These are phyloP conservation scores for Drosophila watanabei DNA, from an alignment of 1,140 invertebrate genomes.

Conservation along the genomic window DNA sequence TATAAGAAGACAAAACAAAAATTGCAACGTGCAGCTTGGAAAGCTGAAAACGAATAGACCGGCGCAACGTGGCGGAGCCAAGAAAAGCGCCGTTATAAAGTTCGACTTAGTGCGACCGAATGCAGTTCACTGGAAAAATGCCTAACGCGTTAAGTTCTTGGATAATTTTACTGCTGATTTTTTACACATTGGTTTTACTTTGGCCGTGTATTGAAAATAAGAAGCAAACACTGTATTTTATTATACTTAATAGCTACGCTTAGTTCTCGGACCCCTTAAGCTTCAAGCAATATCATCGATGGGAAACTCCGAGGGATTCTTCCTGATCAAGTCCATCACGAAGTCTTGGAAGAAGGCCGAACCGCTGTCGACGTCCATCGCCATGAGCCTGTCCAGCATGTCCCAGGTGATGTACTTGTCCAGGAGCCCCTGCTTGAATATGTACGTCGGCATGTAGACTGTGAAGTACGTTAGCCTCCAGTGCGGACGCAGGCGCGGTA, in stretches of 20 bases:
- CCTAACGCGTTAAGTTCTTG: background rate
- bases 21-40: conserved; percentile 13
- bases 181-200: background rate
- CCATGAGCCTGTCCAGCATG: conserved; percentile 4
- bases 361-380: background rate
- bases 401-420: background rate
- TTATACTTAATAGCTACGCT: background rate
- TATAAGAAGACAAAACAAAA: background rate
- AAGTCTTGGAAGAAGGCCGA: background rate
- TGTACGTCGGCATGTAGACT: background rate
- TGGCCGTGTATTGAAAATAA: background rate
- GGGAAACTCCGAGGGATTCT: background rate
- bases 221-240: too few species aligned
- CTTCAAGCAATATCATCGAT: background rate
- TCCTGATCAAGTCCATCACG: background rate
- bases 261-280: background rate
- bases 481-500: conserved; percentile 12
- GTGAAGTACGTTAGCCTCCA: background rate
- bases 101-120: background rate
- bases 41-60: conserved; percentile 47
- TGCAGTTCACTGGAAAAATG: background rate
- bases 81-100: conserved; percentile 20
- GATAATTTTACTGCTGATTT: background rate
- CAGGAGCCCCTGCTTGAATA: background rate
- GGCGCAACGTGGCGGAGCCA: conserved; percentile 6